Percentiles rank a stretch among this genome's conserved stretches.
phyloP scores from a whole-genome alignment of 1,140 invertebrate species.

The Zaprionus gabonicus region DNA sequence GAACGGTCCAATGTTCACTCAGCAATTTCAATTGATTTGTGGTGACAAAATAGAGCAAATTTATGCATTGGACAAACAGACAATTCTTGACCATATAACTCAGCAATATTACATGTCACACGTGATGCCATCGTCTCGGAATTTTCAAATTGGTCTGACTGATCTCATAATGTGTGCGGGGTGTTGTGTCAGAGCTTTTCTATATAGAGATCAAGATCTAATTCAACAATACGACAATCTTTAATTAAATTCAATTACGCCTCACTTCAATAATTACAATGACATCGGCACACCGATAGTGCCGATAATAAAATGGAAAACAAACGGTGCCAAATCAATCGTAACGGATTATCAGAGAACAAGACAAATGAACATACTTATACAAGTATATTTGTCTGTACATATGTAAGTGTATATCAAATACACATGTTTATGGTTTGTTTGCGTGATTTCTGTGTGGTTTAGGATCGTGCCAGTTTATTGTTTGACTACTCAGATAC shows the following conservation, averaged over 20 bases:
- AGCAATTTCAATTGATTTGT: conserved; percentile 76
- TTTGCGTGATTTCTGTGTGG: conserved; percentile 13
- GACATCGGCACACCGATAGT: conserved; percentile 46
- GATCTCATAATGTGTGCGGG: conserved; percentile 23
- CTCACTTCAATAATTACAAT: conserved; percentile 56
- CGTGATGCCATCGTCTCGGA: conserved; percentile 52
- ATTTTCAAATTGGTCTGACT: conserved; percentile 26
- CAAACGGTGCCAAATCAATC: conserved; percentile 35
- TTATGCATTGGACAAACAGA: conserved; percentile 5
- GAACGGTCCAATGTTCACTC: conserved; percentile 68
- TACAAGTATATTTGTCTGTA: background rate
- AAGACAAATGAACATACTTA: background rate
- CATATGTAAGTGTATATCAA: background rate
- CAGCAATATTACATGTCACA: conserved; percentile 21
- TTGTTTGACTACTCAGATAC: conserved; percentile 32
- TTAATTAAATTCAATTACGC: conserved; percentile 75
- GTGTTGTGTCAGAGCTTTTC: conserved; percentile 43
- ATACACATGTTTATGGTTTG: conserved; percentile 19
- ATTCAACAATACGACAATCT: conserved; percentile 45
- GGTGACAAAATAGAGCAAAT: conserved; percentile 15
- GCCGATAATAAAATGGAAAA: conserved; percentile 36
- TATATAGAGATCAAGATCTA: conserved; percentile 9
- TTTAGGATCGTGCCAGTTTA: conserved; percentile 12
- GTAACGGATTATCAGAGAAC: conserved; percentile 56
- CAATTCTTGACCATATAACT: background rate